phyloP scores from a whole-genome alignment of 2,113 vertebrate species.

The chimpanzee (Pan troglodytes) region NHGRI_mPanTro3-v2.1_pri NC_072401.2:136164001-136164500 shows the following conservation, averaged over 20 bases:
- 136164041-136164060: neutral
- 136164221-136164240: neutral
- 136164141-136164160: neutral
- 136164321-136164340: neutral
- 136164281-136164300: neutral
- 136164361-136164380: neutral
- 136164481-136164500: neutral
- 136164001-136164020: neutral
- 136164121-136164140: neutral
- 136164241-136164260: neutral
- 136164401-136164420: neutral
- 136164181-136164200: neutral
- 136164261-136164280: neutral
- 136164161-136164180: neutral
- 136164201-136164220: neutral
- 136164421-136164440: neutral
- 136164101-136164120: neutral
- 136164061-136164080: neutral
- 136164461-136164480: neutral
- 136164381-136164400: neutral
- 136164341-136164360: accelerated
- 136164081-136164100: neutral
- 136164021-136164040: slow-evolving; percentile 23
- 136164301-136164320: neutral
- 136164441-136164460: neutral